Conservation (phyloP, 1,140 invertebrate genomes). For the Conopomorpha cramerella region DNA sequence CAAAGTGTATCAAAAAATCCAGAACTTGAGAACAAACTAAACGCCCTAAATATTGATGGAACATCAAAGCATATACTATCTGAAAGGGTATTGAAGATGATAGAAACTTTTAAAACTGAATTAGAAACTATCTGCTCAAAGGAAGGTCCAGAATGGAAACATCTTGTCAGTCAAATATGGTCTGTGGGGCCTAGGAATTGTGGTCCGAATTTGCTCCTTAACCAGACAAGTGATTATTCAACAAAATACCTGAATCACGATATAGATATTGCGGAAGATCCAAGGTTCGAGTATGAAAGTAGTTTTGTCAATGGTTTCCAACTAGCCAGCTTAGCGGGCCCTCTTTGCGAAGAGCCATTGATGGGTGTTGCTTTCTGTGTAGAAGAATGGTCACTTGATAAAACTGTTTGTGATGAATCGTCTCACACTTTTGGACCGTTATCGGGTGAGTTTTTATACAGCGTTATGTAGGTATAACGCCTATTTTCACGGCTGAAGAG, state of each 20-base stretch:
- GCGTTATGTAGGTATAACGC: too few species aligned
- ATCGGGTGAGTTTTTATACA: conserved; percentile 53
- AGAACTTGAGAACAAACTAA: conserved; percentile 27
- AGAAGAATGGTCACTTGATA: conserved; percentile 75
- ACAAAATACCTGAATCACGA: conserved; percentile 49
- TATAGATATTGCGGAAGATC: conserved; percentile 45
- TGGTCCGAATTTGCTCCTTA: conserved; percentile 88
- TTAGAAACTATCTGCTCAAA: conserved; percentile 67
- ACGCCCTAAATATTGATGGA: conserved; percentile 23
- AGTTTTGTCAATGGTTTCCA: conserved; percentile 95
- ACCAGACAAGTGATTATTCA: conserved; percentile 68
- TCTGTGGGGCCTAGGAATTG: conserved; percentile 87
- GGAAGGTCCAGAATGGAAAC: conserved; percentile 61
- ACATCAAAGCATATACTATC: conserved; percentile 35
- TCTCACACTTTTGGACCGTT: conserved; percentile 59
- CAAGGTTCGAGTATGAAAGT: conserved; percentile 68
- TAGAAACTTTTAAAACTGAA: conserved; percentile 67
- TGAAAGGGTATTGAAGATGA: conserved; percentile 59
- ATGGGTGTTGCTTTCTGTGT: conserved; percentile 91
- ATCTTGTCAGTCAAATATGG: conserved; percentile 80
- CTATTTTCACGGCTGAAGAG: too few species aligned
- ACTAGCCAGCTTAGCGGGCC: conserved; percentile 85
- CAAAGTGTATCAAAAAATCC: conserved; percentile 34
- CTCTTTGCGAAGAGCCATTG: conserved; percentile 95
- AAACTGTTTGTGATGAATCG: conserved; percentile 48